A percentile compares a stretch with the other conserved stretches of the same genome.
Evolutionary conservation across 2,113 vertebrate species (phyloP).

Genomic region (Thalassoma bifasciatum): DNA sequence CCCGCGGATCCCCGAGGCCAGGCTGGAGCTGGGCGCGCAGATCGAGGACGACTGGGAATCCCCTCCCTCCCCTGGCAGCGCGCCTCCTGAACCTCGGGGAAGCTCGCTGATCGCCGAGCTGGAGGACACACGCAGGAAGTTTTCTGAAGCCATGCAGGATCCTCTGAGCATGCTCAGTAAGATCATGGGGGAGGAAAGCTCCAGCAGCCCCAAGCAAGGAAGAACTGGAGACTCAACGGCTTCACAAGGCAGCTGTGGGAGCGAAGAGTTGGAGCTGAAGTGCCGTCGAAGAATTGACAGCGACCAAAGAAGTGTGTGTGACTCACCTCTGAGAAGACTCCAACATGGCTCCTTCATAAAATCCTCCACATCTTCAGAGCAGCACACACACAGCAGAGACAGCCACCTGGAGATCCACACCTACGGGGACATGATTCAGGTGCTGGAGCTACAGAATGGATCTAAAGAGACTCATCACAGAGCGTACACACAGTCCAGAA

Average conservation of each 20-base stretch:
- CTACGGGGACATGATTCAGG: conserved; percentile 83
- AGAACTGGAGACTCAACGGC: conserved; percentile 52
- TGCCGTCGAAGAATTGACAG: conserved; percentile 18
- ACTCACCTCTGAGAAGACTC: conserved; percentile 50
- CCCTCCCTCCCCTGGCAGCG: conserved; percentile 64
- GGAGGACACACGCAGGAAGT: conserved; percentile 85
- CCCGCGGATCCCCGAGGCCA: conserved; percentile 61
- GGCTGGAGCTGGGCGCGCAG: conserved; percentile 36
- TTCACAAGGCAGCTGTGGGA: conserved; percentile 70
- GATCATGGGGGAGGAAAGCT: conserved; percentile 86
- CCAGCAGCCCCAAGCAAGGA: conserved; percentile 62
- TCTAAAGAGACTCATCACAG: conserved; percentile 9
- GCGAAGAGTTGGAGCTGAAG: conserved; percentile 35
- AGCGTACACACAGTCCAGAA: conserved; percentile 1
- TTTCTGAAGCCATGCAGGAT: conserved; percentile 88
- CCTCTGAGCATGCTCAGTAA: conserved; percentile 86
- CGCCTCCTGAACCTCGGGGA: conserved; percentile 74
- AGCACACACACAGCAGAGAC: conserved; percentile 26
- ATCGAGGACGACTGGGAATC: conserved; percentile 65
- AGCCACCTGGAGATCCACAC: conserved; percentile 82
- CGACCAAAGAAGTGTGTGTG: conserved; percentile 43
- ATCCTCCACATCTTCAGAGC: conserved; percentile 46
- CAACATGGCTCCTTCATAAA: conserved; percentile 41
- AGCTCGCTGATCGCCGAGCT: conserved; percentile 83
- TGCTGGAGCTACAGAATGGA: conserved; percentile 77